Conservation (phyloP, 2,797 vertebrate genomes). For the Hyperoplus lanceolatus region DNA sequence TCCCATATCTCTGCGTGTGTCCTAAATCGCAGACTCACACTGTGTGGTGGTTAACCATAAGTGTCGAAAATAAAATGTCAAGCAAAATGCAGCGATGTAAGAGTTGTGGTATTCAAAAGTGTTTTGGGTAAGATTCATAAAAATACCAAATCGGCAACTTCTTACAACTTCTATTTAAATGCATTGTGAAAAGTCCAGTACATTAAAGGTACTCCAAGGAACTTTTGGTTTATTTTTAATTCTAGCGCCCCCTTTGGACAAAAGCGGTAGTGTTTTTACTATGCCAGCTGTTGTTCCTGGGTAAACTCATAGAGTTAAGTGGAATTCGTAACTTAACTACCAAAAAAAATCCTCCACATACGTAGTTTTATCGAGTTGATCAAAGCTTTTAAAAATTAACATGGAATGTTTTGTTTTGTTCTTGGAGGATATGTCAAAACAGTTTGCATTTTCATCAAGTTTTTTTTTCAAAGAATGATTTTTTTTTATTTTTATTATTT, state of each 20-base stretch:
- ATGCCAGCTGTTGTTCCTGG: no score
- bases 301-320: no score
- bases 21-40: slow-evolving; percentile 28
- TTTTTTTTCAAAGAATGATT: no score
- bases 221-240: no score
- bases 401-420: no score
- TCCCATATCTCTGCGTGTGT: slow-evolving; percentile 36
- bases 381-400: no score
- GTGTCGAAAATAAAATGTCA: slow-evolving; percentile 34
- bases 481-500: no score
- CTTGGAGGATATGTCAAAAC: no score
- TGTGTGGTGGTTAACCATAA: not conserved
- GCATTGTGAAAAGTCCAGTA: not conserved
- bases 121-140: not conserved
- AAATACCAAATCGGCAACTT: not conserved
- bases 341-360: not conserved
- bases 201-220: not conserved
- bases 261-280: no score
- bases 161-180: not conserved
- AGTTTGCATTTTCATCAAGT: no score
- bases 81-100: not conserved
- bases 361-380: no score
- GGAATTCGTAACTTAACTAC: not conserved
- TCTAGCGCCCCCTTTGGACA: no score
- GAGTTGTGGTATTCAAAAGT: not conserved